Percentiles rank a stretch among this genome's conserved stretches.
Conservation (phyloP, 2,888 invertebrate species). For the Drosophila pullipes region DNA sequence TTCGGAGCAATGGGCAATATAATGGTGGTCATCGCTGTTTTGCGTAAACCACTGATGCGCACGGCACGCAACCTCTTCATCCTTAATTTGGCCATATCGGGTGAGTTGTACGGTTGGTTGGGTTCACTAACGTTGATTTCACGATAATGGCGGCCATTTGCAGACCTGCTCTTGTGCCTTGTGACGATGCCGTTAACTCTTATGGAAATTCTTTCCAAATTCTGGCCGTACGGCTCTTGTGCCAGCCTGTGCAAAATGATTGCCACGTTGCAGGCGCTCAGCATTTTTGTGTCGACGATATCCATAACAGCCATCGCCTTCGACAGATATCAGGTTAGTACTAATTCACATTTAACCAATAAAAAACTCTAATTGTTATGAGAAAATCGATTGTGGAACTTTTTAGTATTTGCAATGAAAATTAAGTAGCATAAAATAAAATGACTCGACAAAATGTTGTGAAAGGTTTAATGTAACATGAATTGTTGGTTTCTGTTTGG, state of each 20-base stretch:
- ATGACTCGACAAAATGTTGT: neutral
- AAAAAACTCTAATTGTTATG: neutral
- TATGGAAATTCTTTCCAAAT: slow-evolving; percentile 93
- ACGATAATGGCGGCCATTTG: slow-evolving; percentile 39
- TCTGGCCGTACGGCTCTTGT: slow-evolving; percentile 93
- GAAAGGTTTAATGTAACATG: slow-evolving; percentile 1
- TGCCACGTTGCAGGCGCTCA: slow-evolving; percentile 94
- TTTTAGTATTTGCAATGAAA: slow-evolving; percentile 5
- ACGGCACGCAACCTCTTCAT: slow-evolving; percentile 97
- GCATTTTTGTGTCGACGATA: slow-evolving; percentile 96
- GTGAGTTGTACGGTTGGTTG: slow-evolving; percentile 65
- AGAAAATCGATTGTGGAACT: slow-evolving; percentile 3
- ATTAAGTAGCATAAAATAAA: slow-evolving; percentile 15
- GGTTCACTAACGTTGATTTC: slow-evolving; percentile 9
- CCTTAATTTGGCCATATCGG: slow-evolving; percentile 93
- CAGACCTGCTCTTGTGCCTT: slow-evolving; percentile 93
- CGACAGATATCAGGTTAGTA: slow-evolving; percentile 91
- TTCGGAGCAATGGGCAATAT: slow-evolving; percentile 94
- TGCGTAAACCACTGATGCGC: slow-evolving; percentile 94
- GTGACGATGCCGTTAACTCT: slow-evolving; percentile 96
- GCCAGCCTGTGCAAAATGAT: slow-evolving; percentile 93
- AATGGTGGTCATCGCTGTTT: slow-evolving; percentile 92
- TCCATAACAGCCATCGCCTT: slow-evolving; percentile 96
- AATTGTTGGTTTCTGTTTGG: neutral
- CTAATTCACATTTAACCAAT: slow-evolving; percentile 1